Evolutionary conservation across 2,888 invertebrate species (phyloP).

Genomic region (Agonopterix alstromeriana): DNA sequence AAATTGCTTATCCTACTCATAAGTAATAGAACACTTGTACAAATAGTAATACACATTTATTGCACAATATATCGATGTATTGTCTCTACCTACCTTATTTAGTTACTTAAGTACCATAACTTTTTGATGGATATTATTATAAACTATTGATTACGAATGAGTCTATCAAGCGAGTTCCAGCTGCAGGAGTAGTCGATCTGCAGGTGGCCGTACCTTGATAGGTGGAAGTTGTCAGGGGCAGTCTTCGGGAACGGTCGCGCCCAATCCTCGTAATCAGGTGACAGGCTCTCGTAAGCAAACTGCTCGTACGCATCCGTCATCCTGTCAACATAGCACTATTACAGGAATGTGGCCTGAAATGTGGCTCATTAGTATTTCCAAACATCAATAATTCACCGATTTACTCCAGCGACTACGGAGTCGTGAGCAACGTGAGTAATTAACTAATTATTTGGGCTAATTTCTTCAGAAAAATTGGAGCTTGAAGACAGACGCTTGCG

Average conservation of each 20-base stretch:
- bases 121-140: no score
- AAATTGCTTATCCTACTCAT: no score
- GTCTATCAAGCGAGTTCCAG: constrained; percentile 87
- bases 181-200: constrained; percentile 90
- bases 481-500: background rate
- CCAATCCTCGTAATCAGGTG: constrained; percentile 75
- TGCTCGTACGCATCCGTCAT: constrained; percentile 65
- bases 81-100: no score
- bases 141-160: constrained; percentile 76
- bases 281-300: constrained; percentile 59
- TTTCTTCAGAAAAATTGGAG: background rate
- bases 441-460: background rate
- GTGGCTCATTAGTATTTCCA: background rate
- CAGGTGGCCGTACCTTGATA: constrained; percentile 86
- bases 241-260: constrained; percentile 85
- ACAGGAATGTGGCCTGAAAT: background rate
- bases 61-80: no score
- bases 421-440: no score
- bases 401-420: no score
- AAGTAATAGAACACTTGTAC: no score
- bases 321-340: constrained; percentile 24
- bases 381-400: no score
- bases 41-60: no score
- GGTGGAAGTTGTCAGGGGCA: constrained; percentile 80
- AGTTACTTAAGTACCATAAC: no score